Evolutionary conservation across 1,140 invertebrate genomes (phyloP).

Genomic region (Manduca sexta): DNA sequence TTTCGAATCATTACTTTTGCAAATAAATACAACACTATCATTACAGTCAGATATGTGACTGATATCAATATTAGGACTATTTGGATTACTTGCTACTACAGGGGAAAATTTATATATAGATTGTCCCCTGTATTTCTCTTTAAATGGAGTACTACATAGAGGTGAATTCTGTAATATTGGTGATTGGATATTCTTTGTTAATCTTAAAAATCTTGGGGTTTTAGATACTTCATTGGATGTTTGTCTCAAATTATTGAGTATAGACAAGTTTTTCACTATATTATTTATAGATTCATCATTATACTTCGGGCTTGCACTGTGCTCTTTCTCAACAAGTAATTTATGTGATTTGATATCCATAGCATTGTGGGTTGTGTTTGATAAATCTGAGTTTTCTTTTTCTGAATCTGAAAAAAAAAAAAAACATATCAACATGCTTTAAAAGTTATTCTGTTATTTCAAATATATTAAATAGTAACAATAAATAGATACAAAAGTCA

Average conservation of each 20-base stretch:
- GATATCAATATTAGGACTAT: constrained; percentile 3
- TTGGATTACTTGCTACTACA: constrained; percentile 27
- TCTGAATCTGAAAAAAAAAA: constrained; percentile 40
- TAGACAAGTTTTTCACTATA: constrained; percentile 37
- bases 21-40: constrained; percentile 6
- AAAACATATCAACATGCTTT: too few relatives aligned
- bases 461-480: too few relatives aligned
- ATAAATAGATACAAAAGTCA: too few relatives aligned
- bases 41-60: constrained; percentile 2
- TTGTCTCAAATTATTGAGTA: constrained; percentile 23
- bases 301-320: constrained; percentile 10
- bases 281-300: constrained; percentile 47
- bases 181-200: constrained; percentile 21
- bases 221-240: constrained; percentile 6
- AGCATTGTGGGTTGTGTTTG: constrained; percentile 17
- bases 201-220: constrained; percentile 13
- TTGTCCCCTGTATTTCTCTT: constrained; percentile 47
- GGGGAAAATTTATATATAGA: constrained; percentile 59
- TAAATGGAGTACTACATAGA: constrained; percentile 54
- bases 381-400: constrained; percentile 45
- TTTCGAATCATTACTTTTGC: not conserved
- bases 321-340: constrained; percentile 42
- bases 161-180: constrained; percentile 32
- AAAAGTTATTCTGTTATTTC: too few relatives aligned
- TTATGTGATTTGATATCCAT: constrained; percentile 43